Evolutionary conservation across 1,140 invertebrate genomes (phyloP).

Genomic region (Lasaia peninsularis): DNA sequence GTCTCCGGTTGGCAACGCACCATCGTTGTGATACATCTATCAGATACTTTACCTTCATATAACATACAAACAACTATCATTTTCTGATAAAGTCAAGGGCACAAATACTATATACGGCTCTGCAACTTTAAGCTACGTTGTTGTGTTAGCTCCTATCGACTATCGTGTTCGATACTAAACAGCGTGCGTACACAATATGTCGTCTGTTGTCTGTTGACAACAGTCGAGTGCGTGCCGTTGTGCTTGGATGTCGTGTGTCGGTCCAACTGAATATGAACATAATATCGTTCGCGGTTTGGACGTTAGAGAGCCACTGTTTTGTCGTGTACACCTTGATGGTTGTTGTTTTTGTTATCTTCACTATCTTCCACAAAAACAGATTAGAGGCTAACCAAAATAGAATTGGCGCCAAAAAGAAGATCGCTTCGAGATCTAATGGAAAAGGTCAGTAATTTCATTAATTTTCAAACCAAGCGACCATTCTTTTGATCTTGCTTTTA

Average conservation of each 20-base stretch:
- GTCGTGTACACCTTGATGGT: conserved; percentile 56
- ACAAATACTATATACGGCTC: too few species aligned
- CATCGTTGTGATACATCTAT: too few species aligned
- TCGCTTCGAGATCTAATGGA: conserved; percentile 30
- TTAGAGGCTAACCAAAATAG: conserved; percentile 50
- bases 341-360: conserved; percentile 54
- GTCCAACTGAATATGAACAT: conserved; percentile 45
- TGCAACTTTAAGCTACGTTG: too few species aligned
- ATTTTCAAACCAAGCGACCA: neutral
- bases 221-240: neutral
- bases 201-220: too few species aligned
- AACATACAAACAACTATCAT: too few species aligned
- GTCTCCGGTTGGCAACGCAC: too few species aligned
- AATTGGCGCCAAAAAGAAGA: conserved; percentile 42
- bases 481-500: too few species aligned
- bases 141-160: too few species aligned
- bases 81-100: too few species aligned
- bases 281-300: conserved; percentile 56
- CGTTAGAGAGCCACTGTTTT: conserved; percentile 63
- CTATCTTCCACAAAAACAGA: conserved; percentile 62
- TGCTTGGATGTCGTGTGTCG: neutral
- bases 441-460: conserved; percentile 35
- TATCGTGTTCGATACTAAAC: too few species aligned
- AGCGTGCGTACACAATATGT: conserved; percentile 1
- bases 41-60: too few species aligned